phyloP scores from a whole-genome alignment of 2,888 invertebrate species.

The Lottia gigantea region DNA sequence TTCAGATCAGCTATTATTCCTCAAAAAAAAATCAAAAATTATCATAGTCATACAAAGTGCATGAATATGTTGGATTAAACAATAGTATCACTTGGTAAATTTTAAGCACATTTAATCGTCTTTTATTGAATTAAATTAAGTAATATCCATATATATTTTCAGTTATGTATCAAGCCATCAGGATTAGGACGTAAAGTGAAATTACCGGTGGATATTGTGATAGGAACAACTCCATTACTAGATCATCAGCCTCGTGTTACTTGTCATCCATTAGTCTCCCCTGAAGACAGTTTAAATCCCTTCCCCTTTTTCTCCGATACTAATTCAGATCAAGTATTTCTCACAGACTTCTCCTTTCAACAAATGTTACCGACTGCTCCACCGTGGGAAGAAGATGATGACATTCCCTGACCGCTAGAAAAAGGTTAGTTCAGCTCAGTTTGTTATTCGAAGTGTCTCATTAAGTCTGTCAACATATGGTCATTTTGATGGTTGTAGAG shows the following conservation, averaged over 20 bases:
- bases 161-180: slow-evolving; percentile 59
- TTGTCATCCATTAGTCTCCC: slow-evolving; percentile 56
- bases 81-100: too few species aligned
- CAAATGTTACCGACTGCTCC: slow-evolving; percentile 60
- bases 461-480: too few species aligned
- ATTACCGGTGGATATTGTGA: slow-evolving; percentile 58
- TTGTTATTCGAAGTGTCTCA: too few species aligned
- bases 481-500: too few species aligned
- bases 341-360: slow-evolving; percentile 52
- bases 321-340: slow-evolving; percentile 48
- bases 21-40: too few species aligned
- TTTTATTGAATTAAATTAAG: too few species aligned
- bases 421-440: not conserved
- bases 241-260: slow-evolving; percentile 49
- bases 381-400: slow-evolving; percentile 61
- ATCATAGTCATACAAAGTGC: too few species aligned
- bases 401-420: slow-evolving; percentile 52
- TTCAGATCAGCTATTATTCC: too few species aligned
- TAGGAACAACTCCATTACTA: slow-evolving; percentile 54
- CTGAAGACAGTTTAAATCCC: slow-evolving; percentile 45
- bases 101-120: too few species aligned
- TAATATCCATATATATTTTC: slow-evolving; percentile 24
- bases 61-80: too few species aligned
- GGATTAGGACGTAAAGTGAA: slow-evolving; percentile 60
- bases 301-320: slow-evolving; percentile 53